A percentile compares a stretch with the other conserved stretches of the same genome.
Conservation (phyloP, 2,888 invertebrate species). For the Drosophila helvetica region DNA sequence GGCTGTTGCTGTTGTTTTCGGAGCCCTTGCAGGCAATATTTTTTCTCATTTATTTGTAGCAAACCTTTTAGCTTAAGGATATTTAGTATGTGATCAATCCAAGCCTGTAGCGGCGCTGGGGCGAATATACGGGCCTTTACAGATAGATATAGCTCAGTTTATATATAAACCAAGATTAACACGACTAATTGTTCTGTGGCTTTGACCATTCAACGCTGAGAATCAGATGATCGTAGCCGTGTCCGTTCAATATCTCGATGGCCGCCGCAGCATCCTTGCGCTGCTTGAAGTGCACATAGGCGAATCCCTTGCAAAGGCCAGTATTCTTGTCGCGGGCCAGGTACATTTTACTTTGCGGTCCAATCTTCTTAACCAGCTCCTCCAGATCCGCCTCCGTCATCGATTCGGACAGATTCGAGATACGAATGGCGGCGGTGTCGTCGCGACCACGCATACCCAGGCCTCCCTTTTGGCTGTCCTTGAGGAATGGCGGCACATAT, state of each 20-base stretch:
- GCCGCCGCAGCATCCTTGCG: conserved; percentile 96
- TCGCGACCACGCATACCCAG: conserved; percentile 89
- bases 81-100: conserved; percentile 26
- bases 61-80: conserved; percentile 51
- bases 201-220: conserved; percentile 99
- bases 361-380: conserved; percentile 97
- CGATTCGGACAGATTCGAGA: conserved; percentile 98
- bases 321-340: conserved; percentile 97
- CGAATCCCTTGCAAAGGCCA: conserved; percentile 97
- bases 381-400: conserved; percentile 97
- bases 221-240: conserved; percentile 99
- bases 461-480: conserved; percentile 92
- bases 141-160: conserved; percentile 1
- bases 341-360: conserved; percentile 96
- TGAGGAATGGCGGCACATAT: conserved; percentile 94
- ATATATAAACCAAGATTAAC: not conserved
- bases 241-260: conserved; percentile 94
- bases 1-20: not conserved
- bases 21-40: conserved; percentile 27
- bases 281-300: conserved; percentile 98
- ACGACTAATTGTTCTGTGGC: conserved; percentile 86
- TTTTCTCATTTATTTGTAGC: conserved; percentile 37
- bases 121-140: not conserved
- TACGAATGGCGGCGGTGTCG: conserved; percentile 96
- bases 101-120: conserved; percentile 17